Conservation (phyloP, 2,888 invertebrate species). For the Calliopum simillimum region DNA sequence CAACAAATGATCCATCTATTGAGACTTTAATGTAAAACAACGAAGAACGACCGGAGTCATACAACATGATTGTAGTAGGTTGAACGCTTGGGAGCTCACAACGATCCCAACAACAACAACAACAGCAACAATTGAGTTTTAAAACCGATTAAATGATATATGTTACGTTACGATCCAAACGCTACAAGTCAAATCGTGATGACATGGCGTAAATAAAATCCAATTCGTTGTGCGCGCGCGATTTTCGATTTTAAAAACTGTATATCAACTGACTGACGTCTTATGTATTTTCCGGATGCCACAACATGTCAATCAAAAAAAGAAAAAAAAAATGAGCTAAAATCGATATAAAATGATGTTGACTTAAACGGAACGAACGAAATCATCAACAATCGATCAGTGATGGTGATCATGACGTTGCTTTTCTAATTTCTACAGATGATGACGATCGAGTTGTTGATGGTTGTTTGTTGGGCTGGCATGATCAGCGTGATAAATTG, state of each 20-base stretch:
- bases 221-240: slow-evolving; percentile 48
- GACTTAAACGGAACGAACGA: slow-evolving; percentile 1
- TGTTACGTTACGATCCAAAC: too few relatives aligned
- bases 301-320: slow-evolving; percentile 64
- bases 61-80: neutral
- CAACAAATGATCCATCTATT: too few relatives aligned
- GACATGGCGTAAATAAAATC: slow-evolving; percentile 55
- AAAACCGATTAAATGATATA: neutral
- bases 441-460: neutral
- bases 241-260: slow-evolving; percentile 18
- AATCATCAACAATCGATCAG: neutral
- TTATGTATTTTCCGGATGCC: slow-evolving; percentile 59
- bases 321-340: slow-evolving; percentile 2
- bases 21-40: neutral
- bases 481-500: slow-evolving; percentile 14
- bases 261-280: slow-evolving; percentile 34
- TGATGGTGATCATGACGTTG: slow-evolving; percentile 18
- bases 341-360: neutral
- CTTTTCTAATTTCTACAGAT: neutral
- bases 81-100: neutral
- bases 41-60: neutral
- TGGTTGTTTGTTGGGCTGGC: neutral
- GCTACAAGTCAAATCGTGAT: slow-evolving; percentile 41
- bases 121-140: neutral
- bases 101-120: too few relatives aligned